A percentile compares a stretch with the other conserved stretches of the same genome.
Conservation (phyloP, 2,888 invertebrate species). For the Hypolimnas misippus region DNA sequence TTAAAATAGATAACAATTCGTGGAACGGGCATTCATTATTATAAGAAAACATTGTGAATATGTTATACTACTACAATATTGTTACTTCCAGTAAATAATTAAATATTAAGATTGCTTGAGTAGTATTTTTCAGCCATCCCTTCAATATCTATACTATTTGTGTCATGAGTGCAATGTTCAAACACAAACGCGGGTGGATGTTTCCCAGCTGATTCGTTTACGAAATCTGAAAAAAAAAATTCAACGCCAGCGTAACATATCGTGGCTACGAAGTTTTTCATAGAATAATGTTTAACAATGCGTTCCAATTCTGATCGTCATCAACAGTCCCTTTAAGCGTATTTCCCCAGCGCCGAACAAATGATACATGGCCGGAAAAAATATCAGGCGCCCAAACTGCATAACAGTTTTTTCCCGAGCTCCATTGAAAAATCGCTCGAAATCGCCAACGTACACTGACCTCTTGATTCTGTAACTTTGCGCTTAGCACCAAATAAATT, state of each 20-base stretch:
- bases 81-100: too few relatives aligned
- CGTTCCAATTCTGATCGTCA: constrained; percentile 15
- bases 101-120: too few relatives aligned
- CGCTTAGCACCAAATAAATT: constrained; percentile 23
- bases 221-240: neutral
- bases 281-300: constrained; percentile 13
- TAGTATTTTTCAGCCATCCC: too few relatives aligned
- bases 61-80: too few relatives aligned
- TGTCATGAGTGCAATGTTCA: too few relatives aligned
- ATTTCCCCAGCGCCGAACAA: constrained; percentile 6
- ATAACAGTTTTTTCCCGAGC: constrained; percentile 16
- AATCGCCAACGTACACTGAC: constrained; percentile 4
- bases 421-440: constrained; percentile 19
- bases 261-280: constrained; percentile 6
- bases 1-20: too few relatives aligned
- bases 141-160: too few relatives aligned
- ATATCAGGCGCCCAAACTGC: constrained; percentile 4
- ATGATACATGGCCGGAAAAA: constrained; percentile 14
- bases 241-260: constrained; percentile 1
- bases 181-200: too few relatives aligned
- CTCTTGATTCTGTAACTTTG: constrained; percentile 21
- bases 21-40: too few relatives aligned
- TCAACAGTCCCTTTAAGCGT: constrained; percentile 12
- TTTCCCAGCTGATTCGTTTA: too few relatives aligned
- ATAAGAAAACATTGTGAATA: too few relatives aligned